Base-by-base conservation (phyloP, 2,797 vertebrate genomes). In the Fundulus diaphanus region DNA sequence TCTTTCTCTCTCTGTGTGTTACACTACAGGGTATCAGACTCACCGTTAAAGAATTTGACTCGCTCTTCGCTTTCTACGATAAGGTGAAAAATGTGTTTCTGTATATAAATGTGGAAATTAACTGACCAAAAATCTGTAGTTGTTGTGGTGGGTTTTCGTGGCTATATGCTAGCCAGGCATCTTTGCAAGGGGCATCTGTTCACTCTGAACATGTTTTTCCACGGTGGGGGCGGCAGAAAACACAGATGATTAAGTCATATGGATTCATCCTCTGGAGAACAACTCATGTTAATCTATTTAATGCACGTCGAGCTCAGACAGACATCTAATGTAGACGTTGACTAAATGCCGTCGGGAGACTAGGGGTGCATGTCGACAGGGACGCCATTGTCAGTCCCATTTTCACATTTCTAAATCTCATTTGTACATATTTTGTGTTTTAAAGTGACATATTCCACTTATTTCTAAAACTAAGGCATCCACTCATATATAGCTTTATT, bases 1-100 rank as follows among this genome's bases (percentile, higher is more conserved):
- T 3, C 12, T 74, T 7, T 80, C 22, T 71, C 35, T 76, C 44
- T 77, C 15, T 72, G 27, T 42, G 22, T 42, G 22, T 66, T 37
- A 42, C 22, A 3, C 7, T 59, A 24, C 90, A 99, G 97, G 95
- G 96, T 73, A 96, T 98, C 95, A 97, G 96, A 84, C 90, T 96
- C 68, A 94, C 90, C 12, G 86, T 97, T 0, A 96, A 97, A 9
- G 97, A 99, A 82, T 99, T 99, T 87, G 96, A 97, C 1, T 95
- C 95, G 11, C 97, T 99, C 92, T 99, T 99, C 68, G 93, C 95
- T 11, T 96, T 95, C 92, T 99, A 99, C 0, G 98, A 99, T 92
- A 97, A 98, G 97, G 98, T 98, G 82, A 93, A 85, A 77, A 49
- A 78, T 13, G 0, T 70, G 29, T 79, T 54, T 76, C 3, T 74